Evolutionary conservation across 2,888 invertebrate genomes (phyloP).

Genomic region (Adineta ricciae): DNA sequence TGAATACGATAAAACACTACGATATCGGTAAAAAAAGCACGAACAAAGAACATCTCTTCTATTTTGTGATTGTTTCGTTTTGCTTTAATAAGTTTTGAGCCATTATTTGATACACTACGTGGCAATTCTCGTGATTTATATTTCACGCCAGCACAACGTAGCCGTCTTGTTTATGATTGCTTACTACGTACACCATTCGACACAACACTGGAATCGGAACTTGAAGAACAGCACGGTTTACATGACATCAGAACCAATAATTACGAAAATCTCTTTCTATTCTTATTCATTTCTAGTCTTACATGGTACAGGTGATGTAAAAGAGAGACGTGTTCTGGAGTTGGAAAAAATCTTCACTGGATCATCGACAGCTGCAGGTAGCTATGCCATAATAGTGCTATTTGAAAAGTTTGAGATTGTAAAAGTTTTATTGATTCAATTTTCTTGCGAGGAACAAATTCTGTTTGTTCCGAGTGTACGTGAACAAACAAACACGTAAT

Average conservation of each 20-base stretch:
- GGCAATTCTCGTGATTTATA: not conserved
- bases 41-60: not conserved
- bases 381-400: too few relatives aligned
- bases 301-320: not conserved
- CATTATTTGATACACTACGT: not conserved
- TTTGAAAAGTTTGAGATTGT: too few relatives aligned
- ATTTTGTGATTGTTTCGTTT: too few relatives aligned
- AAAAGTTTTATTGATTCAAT: too few relatives aligned
- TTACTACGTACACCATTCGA: conserved; percentile 4
- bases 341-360: conserved; percentile 16
- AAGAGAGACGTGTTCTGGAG: conserved; percentile 2
- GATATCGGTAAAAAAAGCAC: not conserved
- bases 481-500: not conserved
- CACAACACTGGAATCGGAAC: not conserved
- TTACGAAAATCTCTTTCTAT: not conserved
- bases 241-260: too few relatives aligned
- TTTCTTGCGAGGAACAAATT: not conserved
- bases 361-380: not conserved
- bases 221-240: not conserved
- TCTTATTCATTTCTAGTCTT: not conserved
- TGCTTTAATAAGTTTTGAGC: not conserved
- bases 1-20: conserved; percentile 17
- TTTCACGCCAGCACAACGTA: conserved; percentile 18
- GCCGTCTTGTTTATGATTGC: conserved; percentile 10
- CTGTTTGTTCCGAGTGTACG: not conserved